These are phyloP conservation scores for Platichthys flesus DNA, from an alignment of 2,113 vertebrate species.

Conservation along the genomic window DNA sequence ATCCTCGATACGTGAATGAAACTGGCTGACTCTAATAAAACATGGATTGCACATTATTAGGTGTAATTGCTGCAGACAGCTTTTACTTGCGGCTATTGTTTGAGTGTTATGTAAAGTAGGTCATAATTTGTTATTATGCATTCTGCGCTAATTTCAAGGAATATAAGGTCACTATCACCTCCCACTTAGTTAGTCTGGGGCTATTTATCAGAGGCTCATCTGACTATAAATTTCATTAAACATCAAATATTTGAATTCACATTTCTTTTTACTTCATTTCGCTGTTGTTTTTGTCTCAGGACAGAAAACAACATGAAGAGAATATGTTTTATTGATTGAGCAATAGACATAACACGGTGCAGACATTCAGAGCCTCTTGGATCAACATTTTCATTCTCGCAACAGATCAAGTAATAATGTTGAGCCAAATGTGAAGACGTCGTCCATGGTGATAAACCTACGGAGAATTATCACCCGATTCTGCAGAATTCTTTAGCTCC, in stretches of 20 bases:
- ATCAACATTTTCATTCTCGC: background rate
- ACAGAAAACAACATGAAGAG: background rate
- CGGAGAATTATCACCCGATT: too few relatives aligned
- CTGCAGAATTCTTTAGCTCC: background rate
- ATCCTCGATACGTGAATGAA: slow-evolving; percentile 69
- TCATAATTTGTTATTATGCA: slow-evolving; percentile 64
- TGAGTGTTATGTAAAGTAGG: slow-evolving; percentile 65
- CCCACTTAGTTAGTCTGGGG: slow-evolving; percentile 41
- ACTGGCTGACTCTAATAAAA: slow-evolving; percentile 67
- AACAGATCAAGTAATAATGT: background rate
- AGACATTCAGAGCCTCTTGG: background rate
- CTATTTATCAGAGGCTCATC: slow-evolving; percentile 40
- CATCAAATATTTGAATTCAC: background rate
- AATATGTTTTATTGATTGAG: background rate
- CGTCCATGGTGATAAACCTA: too few relatives aligned
- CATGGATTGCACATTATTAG: slow-evolving; percentile 54
- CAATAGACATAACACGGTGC: background rate
- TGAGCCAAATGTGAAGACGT: too few relatives aligned
- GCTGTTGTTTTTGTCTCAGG: background rate
- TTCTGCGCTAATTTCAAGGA: slow-evolving; percentile 58
- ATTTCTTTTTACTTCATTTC: background rate
- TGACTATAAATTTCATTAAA: slow-evolving; percentile 43
- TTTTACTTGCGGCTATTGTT: slow-evolving; percentile 56
- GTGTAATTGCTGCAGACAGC: slow-evolving; percentile 66
- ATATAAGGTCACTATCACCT: slow-evolving; percentile 58